Base-by-base conservation (phyloP, 2,888 invertebrate species). In the Malacosoma neustria region DNA sequence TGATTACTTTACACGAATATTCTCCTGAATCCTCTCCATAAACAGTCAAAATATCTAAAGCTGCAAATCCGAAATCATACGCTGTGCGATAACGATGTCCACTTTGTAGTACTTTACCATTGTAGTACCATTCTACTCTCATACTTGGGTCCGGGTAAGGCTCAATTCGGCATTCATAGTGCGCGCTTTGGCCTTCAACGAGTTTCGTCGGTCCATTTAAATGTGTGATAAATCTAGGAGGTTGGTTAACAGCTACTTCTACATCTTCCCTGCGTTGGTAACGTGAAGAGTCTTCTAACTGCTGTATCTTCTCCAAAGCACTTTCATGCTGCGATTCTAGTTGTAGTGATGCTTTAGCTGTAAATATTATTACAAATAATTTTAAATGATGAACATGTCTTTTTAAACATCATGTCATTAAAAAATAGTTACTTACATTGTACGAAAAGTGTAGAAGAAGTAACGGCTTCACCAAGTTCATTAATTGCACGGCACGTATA, bases 51-150 rank as follows among this genome's bases (percentile, higher is more conserved):
- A 99, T 94, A 70, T 99, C 99, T 45, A 99, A 88, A 36, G 98
- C 95, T 39, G 97, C 97, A 75, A 97, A 98, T 33, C 99, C 99
- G 72, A 99, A 99, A 70, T 99, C 98, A 62, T 94, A 95, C 34
- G 96, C 93, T 34, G 97, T 97, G 61, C 96, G 91, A 87, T 95
- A 96, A 44, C 98, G 91, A 66, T 97, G 97, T 38, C 95, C 95
- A 44, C 93, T 93, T 57, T 92, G 92, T 34, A 96, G 80, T 32
- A 96, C 94, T 71, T 96, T 92, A 34, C 95, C 96, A 71, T 98
- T 96, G 61, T 96, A 96, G 84, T 94, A 93, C 96, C 96, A 97
- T 75, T 96, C 96, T 0, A 96, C 94, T 61, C 95, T 93, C 69
- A 97, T 90, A 47, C 92, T 92, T 3, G 94, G 89, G 77, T 97